Evolutionary conservation across 1,140 invertebrate genomes (phyloP), one percentile per base, ranked within the genome.

Genomic region (Drosophila triauraria): DNA sequence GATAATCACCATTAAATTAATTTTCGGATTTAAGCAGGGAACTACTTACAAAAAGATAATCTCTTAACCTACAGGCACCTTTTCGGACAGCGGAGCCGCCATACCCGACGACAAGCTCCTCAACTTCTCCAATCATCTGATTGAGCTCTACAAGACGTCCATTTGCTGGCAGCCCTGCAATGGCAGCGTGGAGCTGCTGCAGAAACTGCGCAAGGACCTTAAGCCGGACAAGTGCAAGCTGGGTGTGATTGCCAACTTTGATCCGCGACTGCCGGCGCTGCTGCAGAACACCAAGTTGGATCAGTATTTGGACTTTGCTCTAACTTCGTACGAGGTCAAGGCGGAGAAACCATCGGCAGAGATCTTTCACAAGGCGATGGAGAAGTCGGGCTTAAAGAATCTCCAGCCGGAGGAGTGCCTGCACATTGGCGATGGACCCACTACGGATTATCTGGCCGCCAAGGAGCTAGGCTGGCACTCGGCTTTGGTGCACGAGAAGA

Each of bases 171-270:
- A 95, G 82, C 92, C 95, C 20, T 94, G 95, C 76, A 94, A 95
- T 42, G 96, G 96, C 6, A 94, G 95, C 13, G 80, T 94, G 4
- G 94, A 95, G 32, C 92, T 97, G 38, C 93, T 98, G 1, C 91
- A 95, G 35, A 94, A 94, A 68, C 86, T 97, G 15, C 94, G 93
- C 59, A 79, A 91, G 27, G 90, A 92, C 23, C 40, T 75, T 1
- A 75, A 91, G 17, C 32, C 80, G 6, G 64, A 79, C 1, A 80
- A 93, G 44, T 79, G 96, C 13, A 81, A 93, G 5, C 71, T 98
- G 25, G 97, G 97, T 17, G 95, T 98, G 0, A 96, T 98, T 75
- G 97, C 97, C 13, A 99, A 99, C 93, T 98, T 96, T 94, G 97
- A 98, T 93, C 95, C 96, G 50, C 94, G 97, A 59, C 93, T 98